Percentiles rank a stretch among this genome's conserved stretches.
phyloP scores from a whole-genome alignment of 2,113 vertebrate species.

The Melanostigma gelatinosum region DNA sequence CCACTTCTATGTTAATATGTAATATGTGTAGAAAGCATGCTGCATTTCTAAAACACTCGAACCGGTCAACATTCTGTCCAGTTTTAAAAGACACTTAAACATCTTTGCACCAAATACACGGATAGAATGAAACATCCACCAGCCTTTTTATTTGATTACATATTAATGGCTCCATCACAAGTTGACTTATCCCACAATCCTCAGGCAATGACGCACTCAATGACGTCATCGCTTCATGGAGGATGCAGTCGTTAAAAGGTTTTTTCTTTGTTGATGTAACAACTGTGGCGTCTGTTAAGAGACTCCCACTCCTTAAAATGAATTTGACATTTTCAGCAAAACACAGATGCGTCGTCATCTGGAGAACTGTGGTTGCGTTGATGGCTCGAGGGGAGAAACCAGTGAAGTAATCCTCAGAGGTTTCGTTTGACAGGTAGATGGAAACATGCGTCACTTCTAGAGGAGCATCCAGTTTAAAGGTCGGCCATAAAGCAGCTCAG shows the following conservation, averaged over 20 bases:
- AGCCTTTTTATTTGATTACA: not conserved
- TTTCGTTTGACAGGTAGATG: not conserved
- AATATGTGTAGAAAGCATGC: no score
- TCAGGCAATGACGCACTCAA: not conserved
- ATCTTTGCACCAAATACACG: not conserved
- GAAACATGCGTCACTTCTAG: not conserved
- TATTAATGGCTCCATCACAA: not conserved
- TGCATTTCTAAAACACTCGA: no score
- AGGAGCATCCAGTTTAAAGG: not conserved
- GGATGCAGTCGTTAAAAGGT: not conserved
- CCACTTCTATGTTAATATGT: no score
- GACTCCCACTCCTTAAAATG: not conserved
- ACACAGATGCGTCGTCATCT: not conserved
- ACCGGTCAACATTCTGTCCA: not conserved
- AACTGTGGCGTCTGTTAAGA: not conserved
- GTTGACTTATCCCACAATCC: not conserved
- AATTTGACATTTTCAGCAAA: not conserved
- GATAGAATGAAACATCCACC: not conserved
- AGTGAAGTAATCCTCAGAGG: not conserved
- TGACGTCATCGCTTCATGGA: not conserved
- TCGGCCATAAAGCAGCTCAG: not conserved
- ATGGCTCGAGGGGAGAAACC: not conserved
- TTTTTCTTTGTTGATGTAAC: not conserved
- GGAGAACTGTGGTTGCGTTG: not conserved
- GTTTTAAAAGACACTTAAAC: not conserved